Percentiles rank a stretch among this genome's conserved stretches.
These are phyloP conservation scores for Glyphotaelius pellucidus DNA, from an alignment of 2,888 invertebrate species.

Conservation along the genomic window DNA sequence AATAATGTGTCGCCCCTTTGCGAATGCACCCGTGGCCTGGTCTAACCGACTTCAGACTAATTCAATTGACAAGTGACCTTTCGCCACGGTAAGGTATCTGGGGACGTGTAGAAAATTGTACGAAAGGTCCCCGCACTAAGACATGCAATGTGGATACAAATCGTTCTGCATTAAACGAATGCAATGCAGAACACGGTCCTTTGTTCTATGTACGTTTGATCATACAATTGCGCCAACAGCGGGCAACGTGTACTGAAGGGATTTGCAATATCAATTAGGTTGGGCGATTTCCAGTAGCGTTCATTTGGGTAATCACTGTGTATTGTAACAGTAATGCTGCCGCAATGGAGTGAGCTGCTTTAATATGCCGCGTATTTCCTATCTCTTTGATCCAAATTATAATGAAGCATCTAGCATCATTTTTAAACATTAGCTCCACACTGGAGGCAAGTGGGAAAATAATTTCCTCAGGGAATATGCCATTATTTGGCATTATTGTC, in stretches of 20 bases:
- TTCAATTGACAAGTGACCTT: slow-evolving; percentile 66
- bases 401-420: background rate
- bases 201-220: slow-evolving; percentile 43
- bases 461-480: no score
- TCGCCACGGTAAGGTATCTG: slow-evolving; percentile 48
- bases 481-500: no score
- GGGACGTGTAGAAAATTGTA: slow-evolving; percentile 48
- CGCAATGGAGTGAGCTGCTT: background rate
- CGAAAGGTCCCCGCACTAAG: slow-evolving; percentile 53
- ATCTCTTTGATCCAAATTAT: background rate
- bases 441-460: no score
- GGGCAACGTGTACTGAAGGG: slow-evolving; percentile 9
- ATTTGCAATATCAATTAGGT: slow-evolving; percentile 44
- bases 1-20: slow-evolving; percentile 10
- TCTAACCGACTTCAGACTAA: slow-evolving; percentile 52
- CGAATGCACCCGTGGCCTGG: slow-evolving; percentile 26
- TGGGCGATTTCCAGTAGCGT: background rate
- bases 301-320: slow-evolving; percentile 18
- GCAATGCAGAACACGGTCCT: slow-evolving; percentile 45
- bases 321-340: slow-evolving; percentile 13
- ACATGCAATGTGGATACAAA: slow-evolving; percentile 50
- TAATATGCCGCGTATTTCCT: background rate
- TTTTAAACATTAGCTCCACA: no score
- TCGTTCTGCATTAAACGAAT: slow-evolving; percentile 46
- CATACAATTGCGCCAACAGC: slow-evolving; percentile 33